phyloP scores from a whole-genome alignment of 2,113 vertebrate genomes.

The Uria aalge region DNA sequence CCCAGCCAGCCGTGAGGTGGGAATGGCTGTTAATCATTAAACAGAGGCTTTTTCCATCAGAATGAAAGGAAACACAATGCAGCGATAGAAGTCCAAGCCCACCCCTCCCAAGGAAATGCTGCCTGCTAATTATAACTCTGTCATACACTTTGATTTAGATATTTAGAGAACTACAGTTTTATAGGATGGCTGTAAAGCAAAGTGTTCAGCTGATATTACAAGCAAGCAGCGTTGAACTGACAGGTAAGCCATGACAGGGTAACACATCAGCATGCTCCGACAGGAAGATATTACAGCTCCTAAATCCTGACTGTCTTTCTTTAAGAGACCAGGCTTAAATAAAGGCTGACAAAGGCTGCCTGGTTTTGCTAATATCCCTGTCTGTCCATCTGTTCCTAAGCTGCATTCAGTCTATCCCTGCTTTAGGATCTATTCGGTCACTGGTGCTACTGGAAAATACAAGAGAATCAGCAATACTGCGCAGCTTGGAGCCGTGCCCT shows the following conservation, averaged over 20 bases:
- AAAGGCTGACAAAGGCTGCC: not conserved
- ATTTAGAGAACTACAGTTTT: not conserved
- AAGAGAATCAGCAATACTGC: too few species aligned
- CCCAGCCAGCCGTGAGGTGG: not conserved
- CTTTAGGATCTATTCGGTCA: not conserved
- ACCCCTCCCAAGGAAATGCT: not conserved
- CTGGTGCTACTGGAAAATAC: not conserved
- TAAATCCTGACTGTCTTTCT: not conserved
- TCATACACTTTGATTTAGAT: not conserved
- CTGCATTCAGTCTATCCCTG: not conserved
- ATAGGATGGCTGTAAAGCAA: not conserved
- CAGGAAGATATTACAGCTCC: not conserved
- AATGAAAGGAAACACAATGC: not conserved
- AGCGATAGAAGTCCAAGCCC: not conserved
- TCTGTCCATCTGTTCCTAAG: not conserved
- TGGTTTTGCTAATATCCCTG: not conserved
- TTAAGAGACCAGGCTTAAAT: not conserved
- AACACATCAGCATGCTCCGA: not conserved
- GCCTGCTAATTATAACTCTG: not conserved
- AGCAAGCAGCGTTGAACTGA: not conserved
- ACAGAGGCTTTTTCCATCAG: not conserved
- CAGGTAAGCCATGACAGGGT: fast-evolving
- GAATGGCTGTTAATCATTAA: slow-evolving; percentile 34
- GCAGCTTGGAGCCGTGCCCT: not conserved
- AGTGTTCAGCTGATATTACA: not conserved